Evolutionary conservation across 2,888 invertebrate genomes (phyloP).

Genomic region (Nematopogon swammerdamellus): DNA sequence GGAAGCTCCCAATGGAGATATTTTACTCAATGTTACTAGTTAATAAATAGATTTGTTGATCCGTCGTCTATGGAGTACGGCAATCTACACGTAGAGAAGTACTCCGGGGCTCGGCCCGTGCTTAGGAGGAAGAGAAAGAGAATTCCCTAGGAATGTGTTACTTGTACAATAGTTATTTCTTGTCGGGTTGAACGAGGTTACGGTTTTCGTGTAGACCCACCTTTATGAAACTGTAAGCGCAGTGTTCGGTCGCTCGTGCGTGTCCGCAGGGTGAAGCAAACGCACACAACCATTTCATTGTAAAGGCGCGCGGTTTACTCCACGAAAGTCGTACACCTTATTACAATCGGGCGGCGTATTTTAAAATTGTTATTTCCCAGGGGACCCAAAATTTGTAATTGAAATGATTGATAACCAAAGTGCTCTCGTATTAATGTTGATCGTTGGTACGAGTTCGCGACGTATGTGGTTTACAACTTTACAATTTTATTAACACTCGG

Average conservation of each 20-base stretch:
- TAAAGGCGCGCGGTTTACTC: not conserved
- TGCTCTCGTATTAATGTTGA: not conserved
- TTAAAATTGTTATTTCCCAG: not conserved
- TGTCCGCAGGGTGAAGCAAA: not conserved
- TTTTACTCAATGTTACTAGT: conserved; percentile 20
- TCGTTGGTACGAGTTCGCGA: not conserved
- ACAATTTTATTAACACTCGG: not conserved
- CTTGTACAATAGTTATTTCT: not conserved
- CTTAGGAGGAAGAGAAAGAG: not conserved
- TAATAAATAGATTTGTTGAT: conserved; percentile 22
- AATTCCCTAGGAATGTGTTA: not conserved
- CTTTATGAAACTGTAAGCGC: not conserved
- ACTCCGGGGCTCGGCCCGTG: too few species aligned
- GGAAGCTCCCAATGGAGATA: not conserved
- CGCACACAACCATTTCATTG: not conserved
- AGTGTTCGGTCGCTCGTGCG: not conserved
- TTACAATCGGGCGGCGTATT: not conserved
- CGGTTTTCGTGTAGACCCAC: not conserved
- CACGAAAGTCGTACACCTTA: not conserved
- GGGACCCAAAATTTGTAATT: not conserved
- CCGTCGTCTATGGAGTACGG: not conserved
- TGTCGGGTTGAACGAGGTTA: not conserved
- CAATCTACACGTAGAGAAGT: too few species aligned
- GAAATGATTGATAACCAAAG: not conserved
- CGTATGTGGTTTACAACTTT: not conserved